Evolutionary conservation across 1,140 invertebrate genomes (phyloP).

Genomic region (Centruroides vittatus): DNA sequence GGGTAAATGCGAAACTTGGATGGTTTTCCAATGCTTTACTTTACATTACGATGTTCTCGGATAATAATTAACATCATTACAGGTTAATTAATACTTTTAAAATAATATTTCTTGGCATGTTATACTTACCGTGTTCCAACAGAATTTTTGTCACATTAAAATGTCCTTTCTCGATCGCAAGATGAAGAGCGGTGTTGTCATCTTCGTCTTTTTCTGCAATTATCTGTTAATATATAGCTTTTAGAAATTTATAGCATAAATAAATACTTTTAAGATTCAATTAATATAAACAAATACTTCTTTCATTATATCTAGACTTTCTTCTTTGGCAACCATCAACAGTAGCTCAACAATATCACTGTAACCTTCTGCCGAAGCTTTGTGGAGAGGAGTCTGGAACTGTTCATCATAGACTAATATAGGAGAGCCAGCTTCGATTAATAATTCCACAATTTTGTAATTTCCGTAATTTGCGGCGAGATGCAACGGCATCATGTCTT

Average conservation of each 20-base stretch:
- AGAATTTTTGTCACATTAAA: conserved; percentile 27
- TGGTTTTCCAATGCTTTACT: no score
- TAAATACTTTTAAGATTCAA: neutral
- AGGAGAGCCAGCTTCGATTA: conserved; percentile 55
- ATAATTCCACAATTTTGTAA: conserved; percentile 49
- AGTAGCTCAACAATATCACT: conserved; percentile 25
- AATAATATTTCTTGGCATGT: no score
- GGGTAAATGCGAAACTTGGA: no score
- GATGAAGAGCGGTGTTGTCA: conserved; percentile 29
- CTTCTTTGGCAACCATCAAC: conserved; percentile 24
- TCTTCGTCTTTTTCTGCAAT: conserved; percentile 27
- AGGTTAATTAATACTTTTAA: no score
- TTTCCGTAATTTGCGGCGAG: conserved; percentile 63
- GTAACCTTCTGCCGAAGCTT: conserved; percentile 30
- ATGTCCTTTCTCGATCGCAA: conserved; percentile 33
- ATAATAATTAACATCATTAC: no score
- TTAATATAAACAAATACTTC: conserved; percentile 14
- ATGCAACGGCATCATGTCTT: conserved; percentile 52
- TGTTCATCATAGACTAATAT: conserved; percentile 31
- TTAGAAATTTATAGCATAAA: neutral
- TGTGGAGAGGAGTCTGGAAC: conserved; percentile 30
- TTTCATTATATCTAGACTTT: conserved; percentile 25
- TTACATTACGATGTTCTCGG: no score
- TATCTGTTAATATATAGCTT: conserved; percentile 8
- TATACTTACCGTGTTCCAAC: conserved; percentile 25